phyloP scores from a whole-genome alignment of 2,888 invertebrate species.

The Hymenopus coronatus region DNA sequence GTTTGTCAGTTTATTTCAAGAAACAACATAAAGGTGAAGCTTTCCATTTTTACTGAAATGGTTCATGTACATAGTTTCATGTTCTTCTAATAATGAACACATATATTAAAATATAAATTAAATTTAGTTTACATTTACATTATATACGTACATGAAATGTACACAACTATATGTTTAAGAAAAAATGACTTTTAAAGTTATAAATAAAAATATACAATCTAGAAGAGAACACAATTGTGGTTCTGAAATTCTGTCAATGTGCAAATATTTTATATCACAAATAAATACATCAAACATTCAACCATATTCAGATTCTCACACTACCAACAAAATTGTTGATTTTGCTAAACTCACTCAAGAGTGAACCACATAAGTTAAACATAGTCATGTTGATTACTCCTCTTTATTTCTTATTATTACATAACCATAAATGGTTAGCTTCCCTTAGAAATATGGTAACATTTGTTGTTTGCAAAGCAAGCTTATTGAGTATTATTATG shows the following conservation, averaged over 20 bases:
- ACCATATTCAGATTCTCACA: neutral
- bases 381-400: neutral
- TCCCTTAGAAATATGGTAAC: neutral
- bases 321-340: neutral
- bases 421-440: neutral
- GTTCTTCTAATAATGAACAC: constrained; percentile 18
- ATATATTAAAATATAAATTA: constrained; percentile 27
- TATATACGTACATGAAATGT: constrained; percentile 20
- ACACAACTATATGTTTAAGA: constrained; percentile 10
- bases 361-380: neutral
- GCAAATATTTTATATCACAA: constrained; percentile 31
- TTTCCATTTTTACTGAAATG: neutral
- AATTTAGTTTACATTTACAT: constrained; percentile 26
- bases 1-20: constrained; percentile 23
- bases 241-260: constrained; percentile 12
- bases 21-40: constrained; percentile 25
- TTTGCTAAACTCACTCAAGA: neutral
- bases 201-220: constrained; percentile 20
- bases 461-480: neutral
- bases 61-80: neutral
- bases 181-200: neutral
- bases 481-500: neutral
- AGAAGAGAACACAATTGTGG: constrained; percentile 30
- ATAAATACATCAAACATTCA: constrained; percentile 30
- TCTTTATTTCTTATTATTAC: neutral